Conservation (phyloP, 2,797 vertebrate genomes). For the Botia kubotai region DNA sequence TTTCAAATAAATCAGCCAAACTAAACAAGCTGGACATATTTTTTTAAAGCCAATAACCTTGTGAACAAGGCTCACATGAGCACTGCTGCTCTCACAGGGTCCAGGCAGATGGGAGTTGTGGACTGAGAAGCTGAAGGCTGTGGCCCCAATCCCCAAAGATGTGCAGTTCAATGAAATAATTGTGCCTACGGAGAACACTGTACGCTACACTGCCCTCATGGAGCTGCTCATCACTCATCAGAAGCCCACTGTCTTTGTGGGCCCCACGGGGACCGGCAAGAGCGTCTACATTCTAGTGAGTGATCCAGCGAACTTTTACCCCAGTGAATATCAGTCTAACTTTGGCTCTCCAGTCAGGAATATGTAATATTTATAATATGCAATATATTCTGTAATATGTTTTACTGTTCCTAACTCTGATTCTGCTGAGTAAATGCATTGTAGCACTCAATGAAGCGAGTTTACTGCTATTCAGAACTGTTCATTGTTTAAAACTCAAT, state of each 20-base stretch:
- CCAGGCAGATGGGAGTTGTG: constrained; percentile 87
- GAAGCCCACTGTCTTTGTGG: constrained; percentile 87
- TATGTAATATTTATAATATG: background rate
- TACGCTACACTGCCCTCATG: constrained; percentile 87
- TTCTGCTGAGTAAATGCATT: background rate
- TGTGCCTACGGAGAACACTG: constrained; percentile 89
- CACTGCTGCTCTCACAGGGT: constrained; percentile 73
- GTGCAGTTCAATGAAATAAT: constrained; percentile 90
- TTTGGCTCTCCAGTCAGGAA: background rate
- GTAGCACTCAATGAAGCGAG: background rate
- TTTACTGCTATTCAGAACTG: background rate
- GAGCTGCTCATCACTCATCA: constrained; percentile 86
- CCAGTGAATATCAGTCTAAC: background rate
- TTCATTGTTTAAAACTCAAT: background rate
- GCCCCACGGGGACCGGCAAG: constrained; percentile 92
- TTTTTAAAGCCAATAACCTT: background rate
- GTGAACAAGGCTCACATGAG: constrained; percentile 1
- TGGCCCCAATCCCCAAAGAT: constrained; percentile 80
- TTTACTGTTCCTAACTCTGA: background rate
- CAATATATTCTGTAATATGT: background rate
- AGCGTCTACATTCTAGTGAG: constrained; percentile 91
- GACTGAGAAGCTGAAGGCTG: constrained; percentile 79
- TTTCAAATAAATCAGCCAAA: constrained; percentile 10
- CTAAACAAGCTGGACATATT: background rate
- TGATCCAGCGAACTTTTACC: constrained; percentile 43